Percentiles rank a stretch among this genome's conserved stretches.
phyloP scores from a whole-genome alignment of 1,140 invertebrate species.

The Charaxes varanes region DNA sequence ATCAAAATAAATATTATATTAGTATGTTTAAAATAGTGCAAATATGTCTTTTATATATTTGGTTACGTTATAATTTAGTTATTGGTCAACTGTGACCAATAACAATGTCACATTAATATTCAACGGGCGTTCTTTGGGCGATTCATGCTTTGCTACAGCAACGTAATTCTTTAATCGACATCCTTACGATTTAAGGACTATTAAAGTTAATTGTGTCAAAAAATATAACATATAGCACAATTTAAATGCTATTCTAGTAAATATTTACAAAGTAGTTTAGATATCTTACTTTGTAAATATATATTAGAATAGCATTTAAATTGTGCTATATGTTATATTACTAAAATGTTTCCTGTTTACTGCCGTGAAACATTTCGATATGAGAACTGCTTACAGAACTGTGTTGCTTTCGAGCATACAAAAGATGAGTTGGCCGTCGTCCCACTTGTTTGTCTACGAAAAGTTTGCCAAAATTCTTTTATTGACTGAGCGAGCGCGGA shows the following conservation, averaged over 20 bases:
- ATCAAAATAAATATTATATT: slow-evolving; percentile 7
- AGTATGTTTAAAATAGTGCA: no score
- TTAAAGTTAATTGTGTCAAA: slow-evolving; percentile 1
- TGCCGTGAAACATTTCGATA: slow-evolving; percentile 49
- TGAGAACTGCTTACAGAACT: slow-evolving; percentile 62
- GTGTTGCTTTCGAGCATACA: slow-evolving; percentile 66
- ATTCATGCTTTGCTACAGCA: slow-evolving; percentile 49
- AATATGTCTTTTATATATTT: no score
- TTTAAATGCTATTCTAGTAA: no score
- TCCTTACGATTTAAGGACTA: slow-evolving; percentile 21
- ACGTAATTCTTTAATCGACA: slow-evolving; percentile 51
- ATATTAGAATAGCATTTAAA: neutral
- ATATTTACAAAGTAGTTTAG: neutral
- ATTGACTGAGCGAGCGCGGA: slow-evolving; percentile 65
- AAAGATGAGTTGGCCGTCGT: slow-evolving; percentile 71
- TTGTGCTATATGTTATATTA: no score
- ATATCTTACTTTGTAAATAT: neutral
- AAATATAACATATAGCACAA: slow-evolving; percentile 1
- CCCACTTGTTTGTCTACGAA: slow-evolving; percentile 72
- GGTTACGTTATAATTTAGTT: no score
- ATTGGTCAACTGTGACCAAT: slow-evolving; percentile 69
- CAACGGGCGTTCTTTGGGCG: slow-evolving; percentile 64
- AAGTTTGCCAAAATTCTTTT: slow-evolving; percentile 74
- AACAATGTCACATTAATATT: slow-evolving; percentile 74
- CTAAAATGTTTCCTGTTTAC: slow-evolving; percentile 44